Evolutionary conservation across 2,888 invertebrate genomes (phyloP), one percentile per base, ranked within the genome.

Genomic region (Apodemia duryi): DNA sequence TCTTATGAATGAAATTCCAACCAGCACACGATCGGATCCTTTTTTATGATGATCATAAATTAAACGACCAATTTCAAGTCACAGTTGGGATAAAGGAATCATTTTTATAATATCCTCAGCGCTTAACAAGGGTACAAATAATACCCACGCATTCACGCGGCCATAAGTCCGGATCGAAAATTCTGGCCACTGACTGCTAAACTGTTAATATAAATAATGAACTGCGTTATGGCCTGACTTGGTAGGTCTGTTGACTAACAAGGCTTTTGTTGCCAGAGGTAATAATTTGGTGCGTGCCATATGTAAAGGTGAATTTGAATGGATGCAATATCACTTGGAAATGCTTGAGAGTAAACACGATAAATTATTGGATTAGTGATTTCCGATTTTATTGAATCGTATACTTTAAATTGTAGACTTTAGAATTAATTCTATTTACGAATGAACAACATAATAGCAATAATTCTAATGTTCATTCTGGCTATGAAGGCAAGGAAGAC

Each of bases 1-100:
- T 86, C 88, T 91, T 91, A 91, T 93, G 93, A 93, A 93, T 93
- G 93, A 90, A 90, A 91, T 89, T 86, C 91, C 91, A 87, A 83
- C 84, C 85, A 82, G 86, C 79, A 82, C 87, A 85, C 86, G 78
- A 81, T 85, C 83, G 86, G 85, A 86, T 89, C 90, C 89, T 90
- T 91, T 91, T 91, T 91, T 89, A 91, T 90, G 88, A 83, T 81
- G 75, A 82, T 79, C 85, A 91, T 91, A 91, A 91, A 91, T 91
- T 86, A 89, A 83, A 79, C 82, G 83, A 88, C 89, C 89, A 90
- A 91, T 91, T 90, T 89, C 90, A 88, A 91, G 80, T 91, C 91
- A 90, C 90, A 86, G 86, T 83, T 76, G 79, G 89, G 85, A 90
- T 91, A 91, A 91, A 91, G 89, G 90, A 91, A 87, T 89, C 85